Conservation (phyloP, 2,797 vertebrate genomes). For the Rousettus madagascariensis region DNA sequence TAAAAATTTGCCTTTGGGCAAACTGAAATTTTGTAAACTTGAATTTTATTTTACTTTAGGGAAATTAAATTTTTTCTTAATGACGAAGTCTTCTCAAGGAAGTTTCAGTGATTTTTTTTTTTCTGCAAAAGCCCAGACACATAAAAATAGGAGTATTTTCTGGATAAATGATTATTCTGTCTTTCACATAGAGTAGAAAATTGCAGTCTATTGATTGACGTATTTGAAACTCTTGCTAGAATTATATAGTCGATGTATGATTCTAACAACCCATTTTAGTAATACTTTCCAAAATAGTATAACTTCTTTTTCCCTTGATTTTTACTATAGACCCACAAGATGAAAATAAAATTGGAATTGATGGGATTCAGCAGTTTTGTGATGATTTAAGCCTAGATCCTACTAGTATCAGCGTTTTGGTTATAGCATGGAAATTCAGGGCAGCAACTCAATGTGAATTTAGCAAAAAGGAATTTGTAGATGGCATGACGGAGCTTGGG, state of each 20-base stretch:
- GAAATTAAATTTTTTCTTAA: not conserved
- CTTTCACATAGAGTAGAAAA: not conserved
- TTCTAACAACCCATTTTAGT: not conserved
- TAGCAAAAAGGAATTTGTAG: constrained; percentile 97
- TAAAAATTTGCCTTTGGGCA: not conserved
- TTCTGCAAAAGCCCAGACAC: not conserved
- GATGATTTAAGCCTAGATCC: constrained; percentile 96
- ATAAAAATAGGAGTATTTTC: not conserved
- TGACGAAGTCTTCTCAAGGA: not conserved
- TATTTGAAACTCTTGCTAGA: not conserved
- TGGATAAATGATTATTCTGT: not conserved
- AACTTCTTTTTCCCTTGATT: constrained; percentile 44
- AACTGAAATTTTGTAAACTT: constrained; percentile 8
- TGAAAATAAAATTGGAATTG: constrained; percentile 98
- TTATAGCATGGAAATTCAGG: constrained; percentile 97
- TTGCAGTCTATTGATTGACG: no score
- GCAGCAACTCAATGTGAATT: constrained; percentile 98
- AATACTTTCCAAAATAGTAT: constrained; percentile 34
- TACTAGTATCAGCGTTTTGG: constrained; percentile 94
- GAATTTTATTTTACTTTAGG: not conserved
- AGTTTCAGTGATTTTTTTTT: not conserved
- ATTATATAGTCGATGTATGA: not conserved
- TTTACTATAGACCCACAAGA: constrained; percentile 93
- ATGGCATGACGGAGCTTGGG: constrained; percentile 98
- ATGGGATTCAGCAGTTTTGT: constrained; percentile 98